Evolutionary conservation across 30 jellyfish, hydroid and myxozoan species (phyloP), one percentile per base, ranked within the genome.

Genomic region (Mastigias papua): DNA sequence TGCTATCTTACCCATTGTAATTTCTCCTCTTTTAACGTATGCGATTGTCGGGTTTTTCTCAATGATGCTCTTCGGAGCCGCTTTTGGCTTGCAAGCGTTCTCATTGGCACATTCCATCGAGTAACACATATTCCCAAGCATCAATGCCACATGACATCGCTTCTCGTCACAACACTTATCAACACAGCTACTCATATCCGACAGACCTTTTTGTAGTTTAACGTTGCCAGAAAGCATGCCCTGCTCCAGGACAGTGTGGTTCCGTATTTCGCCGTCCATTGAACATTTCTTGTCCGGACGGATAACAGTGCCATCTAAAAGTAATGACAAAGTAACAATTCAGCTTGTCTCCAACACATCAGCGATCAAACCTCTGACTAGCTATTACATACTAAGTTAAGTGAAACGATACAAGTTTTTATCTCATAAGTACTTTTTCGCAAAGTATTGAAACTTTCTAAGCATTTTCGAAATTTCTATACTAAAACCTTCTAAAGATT

Each of bases 221-320:
- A 95, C 83, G 9, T 86, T 80, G 19, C 99, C 99, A 27, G 99
- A 83, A n/a, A 95, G 88, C 97, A 95, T 89, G 73, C 99, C 99
- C 19, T 78, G 91, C n/a, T 75, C 92, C 57, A 95, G 78, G n/a
- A 95, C 91, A 15, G 99, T 95, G 25, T 58, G 65, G 90, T 95
- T 95, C 2, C 82, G 96, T 30, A 95, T 82, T 35, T 89, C 88
- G 0, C 99, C 99, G 34, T 95, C 99, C 6, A 95, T 34, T 0
- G 92, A 33, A 76, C 99, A 95, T 27, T 78, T 75, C 60, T 81
- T 86, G 35, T 89, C 93, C 21, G 93, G 80, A 32, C 90, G 91
- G 8, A 85, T 78, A 26, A 95, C 89, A 34, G 97, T 86, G 48
- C 99, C 99, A 58, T 87, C 99, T 95, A 49, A 37, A 71, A 68